Percentiles rank a stretch among this genome's conserved stretches.
These are phyloP conservation scores for Amblyteles armatorius DNA, from an alignment of 2,888 invertebrate genomes.

Conservation along the genomic window DNA sequence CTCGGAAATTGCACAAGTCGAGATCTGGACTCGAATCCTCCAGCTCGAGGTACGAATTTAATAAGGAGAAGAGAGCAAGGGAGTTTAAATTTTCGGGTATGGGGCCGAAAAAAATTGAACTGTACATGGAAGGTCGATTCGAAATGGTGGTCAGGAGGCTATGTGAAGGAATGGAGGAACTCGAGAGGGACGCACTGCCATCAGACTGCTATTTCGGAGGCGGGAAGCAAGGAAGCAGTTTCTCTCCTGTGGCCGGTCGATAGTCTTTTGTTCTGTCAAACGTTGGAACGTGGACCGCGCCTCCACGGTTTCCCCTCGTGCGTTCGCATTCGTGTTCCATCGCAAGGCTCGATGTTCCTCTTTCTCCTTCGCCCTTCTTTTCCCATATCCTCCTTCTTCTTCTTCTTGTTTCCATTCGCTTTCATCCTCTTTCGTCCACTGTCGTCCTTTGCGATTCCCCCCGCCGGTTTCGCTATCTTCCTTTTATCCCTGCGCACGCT, in stretches of 20 bases:
- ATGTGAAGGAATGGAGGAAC: conserved; percentile 50
- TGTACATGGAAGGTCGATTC: not conserved
- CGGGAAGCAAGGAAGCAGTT: conserved; percentile 63
- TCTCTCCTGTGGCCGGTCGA: conserved; percentile 73
- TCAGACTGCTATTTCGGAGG: conserved; percentile 54
- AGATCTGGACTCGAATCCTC: not conserved
- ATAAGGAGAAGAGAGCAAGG: not conserved
- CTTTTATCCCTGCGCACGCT: conserved; percentile 59
- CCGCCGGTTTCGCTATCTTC: conserved; percentile 51
- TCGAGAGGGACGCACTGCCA: conserved; percentile 31
- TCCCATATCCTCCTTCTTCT: not conserved
- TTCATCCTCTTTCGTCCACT: conserved; percentile 21
- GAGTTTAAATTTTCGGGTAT: not conserved
- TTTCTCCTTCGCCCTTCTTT: conserved; percentile 17
- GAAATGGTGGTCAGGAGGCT: conserved; percentile 47
- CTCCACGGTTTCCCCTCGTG: conserved; percentile 60
- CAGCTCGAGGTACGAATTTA: not conserved
- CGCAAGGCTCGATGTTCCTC: conserved; percentile 38
- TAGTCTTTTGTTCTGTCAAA: conserved; percentile 84
- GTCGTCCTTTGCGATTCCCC: conserved; percentile 53
- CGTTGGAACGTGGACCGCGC: conserved; percentile 82
- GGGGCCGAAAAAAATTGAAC: not conserved
- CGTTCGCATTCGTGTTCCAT: conserved; percentile 59
- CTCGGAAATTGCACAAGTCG: not conserved
- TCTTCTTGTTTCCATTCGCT: conserved; percentile 49